phyloP scores from a whole-genome alignment of 2,888 invertebrate genomes.

The Anoncus sp. region DNA sequence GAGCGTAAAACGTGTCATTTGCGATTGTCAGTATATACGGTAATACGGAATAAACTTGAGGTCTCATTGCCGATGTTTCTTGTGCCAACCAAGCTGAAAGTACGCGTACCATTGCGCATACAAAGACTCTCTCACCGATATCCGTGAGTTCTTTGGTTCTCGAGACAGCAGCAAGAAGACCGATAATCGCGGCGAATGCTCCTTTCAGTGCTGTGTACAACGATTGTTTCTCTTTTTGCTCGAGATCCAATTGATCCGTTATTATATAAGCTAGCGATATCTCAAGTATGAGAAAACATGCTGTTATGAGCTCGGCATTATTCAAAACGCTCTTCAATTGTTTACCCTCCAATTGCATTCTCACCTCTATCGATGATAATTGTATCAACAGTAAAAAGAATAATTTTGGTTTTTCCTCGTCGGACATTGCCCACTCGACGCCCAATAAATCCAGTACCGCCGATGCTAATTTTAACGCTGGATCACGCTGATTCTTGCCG shows the following conservation, averaged over 20 bases:
- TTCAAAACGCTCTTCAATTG: constrained; percentile 91
- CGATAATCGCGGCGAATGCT: constrained; percentile 92
- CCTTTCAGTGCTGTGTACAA: constrained; percentile 95
- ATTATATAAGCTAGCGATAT: constrained; percentile 91
- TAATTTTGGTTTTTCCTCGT: constrained; percentile 92
- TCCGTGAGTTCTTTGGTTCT: constrained; percentile 89
- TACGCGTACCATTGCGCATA: constrained; percentile 94
- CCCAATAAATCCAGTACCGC: constrained; percentile 92
- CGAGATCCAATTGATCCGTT: constrained; percentile 92
- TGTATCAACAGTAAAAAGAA: constrained; percentile 93
- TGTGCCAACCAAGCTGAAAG: constrained; percentile 96
- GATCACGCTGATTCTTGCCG: constrained; percentile 94
- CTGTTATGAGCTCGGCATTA: constrained; percentile 91
- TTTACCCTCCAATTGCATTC: constrained; percentile 96
- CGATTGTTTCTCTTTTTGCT: constrained; percentile 95
- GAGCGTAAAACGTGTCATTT: constrained; percentile 92
- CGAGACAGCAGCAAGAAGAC: constrained; percentile 89
- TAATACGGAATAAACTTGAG: constrained; percentile 91
- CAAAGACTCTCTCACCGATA: constrained; percentile 89
- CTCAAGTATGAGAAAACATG: constrained; percentile 93
- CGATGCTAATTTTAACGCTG: constrained; percentile 93
- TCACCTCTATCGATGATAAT: constrained; percentile 95
- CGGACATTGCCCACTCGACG: constrained; percentile 92
- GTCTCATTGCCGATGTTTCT: constrained; percentile 94
- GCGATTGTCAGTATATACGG: constrained; percentile 92